Evolutionary conservation across 2,113 vertebrate species (phyloP).

Genomic region (Clarias batrachus): DNA sequence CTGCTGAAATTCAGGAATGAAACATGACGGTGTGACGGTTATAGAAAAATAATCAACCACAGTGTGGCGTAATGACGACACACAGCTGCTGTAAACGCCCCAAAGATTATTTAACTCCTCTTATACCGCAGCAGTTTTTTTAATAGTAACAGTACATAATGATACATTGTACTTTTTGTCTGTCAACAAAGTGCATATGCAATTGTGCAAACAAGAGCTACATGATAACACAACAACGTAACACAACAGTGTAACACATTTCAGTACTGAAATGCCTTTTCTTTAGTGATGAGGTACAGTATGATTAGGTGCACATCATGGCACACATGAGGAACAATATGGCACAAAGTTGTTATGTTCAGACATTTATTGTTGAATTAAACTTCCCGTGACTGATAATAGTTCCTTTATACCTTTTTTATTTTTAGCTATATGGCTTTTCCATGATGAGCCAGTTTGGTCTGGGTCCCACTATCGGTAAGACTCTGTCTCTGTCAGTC

Average conservation of each 20-base stretch:
- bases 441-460: slow-evolving; percentile 83
- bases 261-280: too few species aligned
- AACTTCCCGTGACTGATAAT: background rate
- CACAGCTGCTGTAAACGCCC: background rate
- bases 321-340: background rate
- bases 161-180: background rate
- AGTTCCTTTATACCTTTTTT: background rate
- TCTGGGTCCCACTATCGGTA: slow-evolving; percentile 81
- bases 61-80: background rate
- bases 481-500: slow-evolving; percentile 49
- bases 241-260: too few species aligned
- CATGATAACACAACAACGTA: too few species aligned
- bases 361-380: background rate
- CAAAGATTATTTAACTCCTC: background rate
- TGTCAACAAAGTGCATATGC: too few species aligned
- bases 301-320: background rate
- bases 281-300: too few species aligned
- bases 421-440: slow-evolving; percentile 85
- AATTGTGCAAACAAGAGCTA: too few species aligned
- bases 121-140: background rate
- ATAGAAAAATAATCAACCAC: background rate
- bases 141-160: background rate
- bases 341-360: background rate
- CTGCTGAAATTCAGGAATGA: background rate
- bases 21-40: background rate